These are phyloP conservation scores for Drosophila mulleri DNA, from an alignment of 2,888 invertebrate species.

Conservation along the genomic window DNA sequence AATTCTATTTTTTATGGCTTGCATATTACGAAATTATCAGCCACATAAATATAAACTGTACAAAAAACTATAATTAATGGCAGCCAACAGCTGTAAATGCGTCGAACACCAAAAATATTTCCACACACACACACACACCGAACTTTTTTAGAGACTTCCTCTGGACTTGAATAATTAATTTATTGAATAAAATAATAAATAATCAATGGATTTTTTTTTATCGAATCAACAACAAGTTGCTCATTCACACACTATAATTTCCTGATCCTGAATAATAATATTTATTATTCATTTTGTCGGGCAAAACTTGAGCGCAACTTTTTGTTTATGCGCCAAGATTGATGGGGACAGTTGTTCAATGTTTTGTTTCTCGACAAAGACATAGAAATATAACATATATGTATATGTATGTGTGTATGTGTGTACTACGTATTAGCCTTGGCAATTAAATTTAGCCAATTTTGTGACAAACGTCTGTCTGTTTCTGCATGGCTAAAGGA, in stretches of 20 bases:
- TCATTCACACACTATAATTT: constrained; percentile 1
- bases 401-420: neutral
- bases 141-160: neutral
- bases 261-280: constrained; percentile 24
- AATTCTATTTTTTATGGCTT: neutral
- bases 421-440: constrained; percentile 60
- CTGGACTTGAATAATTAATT: constrained; percentile 7
- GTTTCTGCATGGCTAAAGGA: constrained; percentile 34
- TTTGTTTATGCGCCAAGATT: constrained; percentile 60
- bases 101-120: neutral
- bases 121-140: neutral
- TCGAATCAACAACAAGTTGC: neutral
- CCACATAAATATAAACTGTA: neutral
- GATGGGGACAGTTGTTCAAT: constrained; percentile 76
- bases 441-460: constrained; percentile 69
- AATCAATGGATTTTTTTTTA: constrained; percentile 7
- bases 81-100: constrained; percentile 9
- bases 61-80: constrained; percentile 1
- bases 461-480: constrained; percentile 44
- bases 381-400: neutral
- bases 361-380: constrained; percentile 56
- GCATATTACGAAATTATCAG: neutral
- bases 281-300: constrained; percentile 42
- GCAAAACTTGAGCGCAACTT: constrained; percentile 8
- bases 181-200: constrained; percentile 31